phyloP scores from a whole-genome alignment of 2,113 vertebrate species.

The Muntiacus reevesi region DNA sequence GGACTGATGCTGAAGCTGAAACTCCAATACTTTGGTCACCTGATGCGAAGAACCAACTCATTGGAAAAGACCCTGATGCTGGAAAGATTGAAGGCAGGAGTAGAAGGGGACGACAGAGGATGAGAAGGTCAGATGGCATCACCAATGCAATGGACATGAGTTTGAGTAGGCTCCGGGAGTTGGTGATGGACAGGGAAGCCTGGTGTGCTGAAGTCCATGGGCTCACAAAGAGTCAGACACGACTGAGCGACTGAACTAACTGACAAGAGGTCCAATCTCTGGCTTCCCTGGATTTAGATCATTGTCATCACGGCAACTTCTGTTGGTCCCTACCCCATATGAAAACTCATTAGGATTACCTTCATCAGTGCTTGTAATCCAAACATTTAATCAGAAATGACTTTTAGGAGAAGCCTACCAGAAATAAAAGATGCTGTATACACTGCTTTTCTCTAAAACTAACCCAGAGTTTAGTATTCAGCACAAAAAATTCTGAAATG shows the following conservation, averaged over 20 bases:
- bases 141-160: background rate
- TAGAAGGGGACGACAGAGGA: background rate
- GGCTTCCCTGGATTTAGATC: background rate
- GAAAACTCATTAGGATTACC: background rate
- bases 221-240: background rate
- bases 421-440: background rate
- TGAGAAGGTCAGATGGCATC: background rate
- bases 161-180: background rate
- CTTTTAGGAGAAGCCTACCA: background rate
- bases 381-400: background rate
- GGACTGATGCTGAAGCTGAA: background rate
- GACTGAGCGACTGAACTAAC: background rate
- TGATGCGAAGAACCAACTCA: background rate
- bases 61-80: background rate
- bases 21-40: background rate
- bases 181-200: background rate
- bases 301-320: background rate
- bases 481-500: background rate
- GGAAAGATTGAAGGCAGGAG: background rate
- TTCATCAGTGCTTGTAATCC: background rate
- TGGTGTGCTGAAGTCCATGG: background rate
- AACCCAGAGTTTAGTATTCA: background rate
- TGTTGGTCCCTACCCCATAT: background rate
- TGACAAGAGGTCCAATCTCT: background rate
- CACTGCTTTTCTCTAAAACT: background rate